Evolutionary conservation across 2,113 vertebrate genomes (phyloP).

Genomic region (Accipiter cooperii): DNA sequence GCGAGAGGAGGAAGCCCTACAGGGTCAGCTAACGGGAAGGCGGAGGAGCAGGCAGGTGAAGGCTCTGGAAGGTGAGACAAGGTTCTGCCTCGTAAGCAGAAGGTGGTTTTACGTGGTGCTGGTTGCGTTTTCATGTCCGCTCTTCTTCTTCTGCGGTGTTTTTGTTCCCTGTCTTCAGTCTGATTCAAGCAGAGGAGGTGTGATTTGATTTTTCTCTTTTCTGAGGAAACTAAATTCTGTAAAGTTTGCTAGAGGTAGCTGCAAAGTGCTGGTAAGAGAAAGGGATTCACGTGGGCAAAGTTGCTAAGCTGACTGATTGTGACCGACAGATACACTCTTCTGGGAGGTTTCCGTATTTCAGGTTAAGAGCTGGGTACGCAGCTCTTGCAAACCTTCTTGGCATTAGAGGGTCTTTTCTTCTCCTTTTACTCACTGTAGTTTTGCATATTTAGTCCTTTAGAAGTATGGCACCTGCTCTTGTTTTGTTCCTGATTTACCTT

Average conservation of each 20-base stretch:
- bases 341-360: neutral
- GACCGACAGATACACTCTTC: neutral
- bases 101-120: neutral
- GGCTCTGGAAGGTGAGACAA: neutral
- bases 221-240: neutral
- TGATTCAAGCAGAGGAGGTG: neutral
- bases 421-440: neutral
- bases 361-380: neutral
- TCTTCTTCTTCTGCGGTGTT: neutral
- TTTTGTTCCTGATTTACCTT: neutral
- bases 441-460: neutral
- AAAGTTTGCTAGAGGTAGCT: neutral
- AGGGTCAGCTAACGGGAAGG: accelerated
- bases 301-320: neutral
- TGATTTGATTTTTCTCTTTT: neutral
- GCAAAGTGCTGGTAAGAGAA: neutral
- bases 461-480: neutral
- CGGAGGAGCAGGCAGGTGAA: neutral
- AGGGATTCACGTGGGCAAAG: neutral
- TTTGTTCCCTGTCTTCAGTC: neutral
- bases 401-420: neutral
- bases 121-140: neutral
- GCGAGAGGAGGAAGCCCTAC: accelerated
- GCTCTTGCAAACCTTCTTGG: neutral
- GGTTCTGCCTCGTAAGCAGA: neutral